Evolutionary conservation across 2,888 invertebrate genomes (phyloP).

Genomic region (Gastracanthus pulcherrimus): DNA sequence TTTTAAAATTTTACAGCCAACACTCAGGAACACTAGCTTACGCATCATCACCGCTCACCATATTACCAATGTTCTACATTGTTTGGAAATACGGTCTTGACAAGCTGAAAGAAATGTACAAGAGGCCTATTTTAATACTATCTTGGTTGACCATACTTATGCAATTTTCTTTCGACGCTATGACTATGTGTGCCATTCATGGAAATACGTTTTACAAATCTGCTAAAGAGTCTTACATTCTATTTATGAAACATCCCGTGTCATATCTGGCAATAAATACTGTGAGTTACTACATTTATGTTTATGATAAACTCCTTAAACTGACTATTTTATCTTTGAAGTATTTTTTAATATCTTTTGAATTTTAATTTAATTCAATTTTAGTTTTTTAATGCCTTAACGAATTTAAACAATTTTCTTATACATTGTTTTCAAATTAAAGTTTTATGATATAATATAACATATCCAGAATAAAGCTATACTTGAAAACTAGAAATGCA

Average conservation of each 20-base stretch:
- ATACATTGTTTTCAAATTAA: too few species aligned
- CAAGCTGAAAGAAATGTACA: slow-evolving; percentile 12
- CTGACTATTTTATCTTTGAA: too few species aligned
- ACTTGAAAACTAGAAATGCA: too few species aligned
- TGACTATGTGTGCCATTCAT: slow-evolving; percentile 30
- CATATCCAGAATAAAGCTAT: neutral
- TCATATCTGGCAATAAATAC: slow-evolving; percentile 27
- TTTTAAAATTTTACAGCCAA: neutral
- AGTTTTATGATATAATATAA: neutral
- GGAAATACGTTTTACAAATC: slow-evolving; percentile 27
- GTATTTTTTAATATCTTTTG: too few species aligned
- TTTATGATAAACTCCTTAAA: too few species aligned
- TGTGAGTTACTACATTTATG: too few species aligned
- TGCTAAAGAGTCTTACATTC: slow-evolving; percentile 25
- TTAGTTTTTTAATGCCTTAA: too few species aligned
- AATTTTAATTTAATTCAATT: too few species aligned
- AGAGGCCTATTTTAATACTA: slow-evolving; percentile 14
- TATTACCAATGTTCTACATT: neutral
- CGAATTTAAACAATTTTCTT: too few species aligned
- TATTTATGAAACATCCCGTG: slow-evolving; percentile 25
- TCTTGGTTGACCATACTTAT: slow-evolving; percentile 21
- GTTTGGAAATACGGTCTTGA: slow-evolving; percentile 7
- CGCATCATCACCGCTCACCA: slow-evolving; percentile 1
- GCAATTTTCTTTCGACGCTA: slow-evolving; percentile 39
- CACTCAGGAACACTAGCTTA: slow-evolving; percentile 39